Conservation (phyloP, 2,888 invertebrate genomes). For the Amphipoea lucens region DNA sequence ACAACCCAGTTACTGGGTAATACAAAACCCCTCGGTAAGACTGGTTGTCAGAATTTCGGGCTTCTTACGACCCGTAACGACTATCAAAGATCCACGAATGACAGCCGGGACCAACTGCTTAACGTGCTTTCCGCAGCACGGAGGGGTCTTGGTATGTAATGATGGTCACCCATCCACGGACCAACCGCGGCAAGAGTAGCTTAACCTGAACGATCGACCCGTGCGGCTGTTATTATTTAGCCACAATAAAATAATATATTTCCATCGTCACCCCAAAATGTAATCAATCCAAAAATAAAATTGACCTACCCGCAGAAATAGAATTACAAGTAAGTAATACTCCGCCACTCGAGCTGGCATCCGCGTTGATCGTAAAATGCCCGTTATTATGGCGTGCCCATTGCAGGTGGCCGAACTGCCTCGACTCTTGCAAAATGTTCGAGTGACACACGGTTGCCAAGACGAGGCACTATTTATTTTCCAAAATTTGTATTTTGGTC, state of each 20-base stretch:
- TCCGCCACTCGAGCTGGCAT: constrained; percentile 38
- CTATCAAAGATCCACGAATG: too few species aligned
- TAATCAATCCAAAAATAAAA: constrained; percentile 31
- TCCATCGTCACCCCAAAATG: constrained; percentile 1
- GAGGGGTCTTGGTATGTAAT: too few species aligned
- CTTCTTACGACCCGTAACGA: too few species aligned
- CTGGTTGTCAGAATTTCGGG: too few species aligned
- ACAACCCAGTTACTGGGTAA: too few species aligned
- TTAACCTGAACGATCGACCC: too few species aligned
- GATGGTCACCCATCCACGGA: too few species aligned
- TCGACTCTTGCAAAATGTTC: constrained; percentile 31
- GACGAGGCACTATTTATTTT: not conserved
- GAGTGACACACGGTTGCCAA: constrained; percentile 19
- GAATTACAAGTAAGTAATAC: constrained; percentile 43
- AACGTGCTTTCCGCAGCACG: too few species aligned
- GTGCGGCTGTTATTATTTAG: too few species aligned
- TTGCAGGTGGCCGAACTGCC: constrained; percentile 47
- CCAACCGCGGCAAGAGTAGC: too few species aligned
- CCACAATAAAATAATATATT: not conserved
- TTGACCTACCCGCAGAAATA: constrained; percentile 38
- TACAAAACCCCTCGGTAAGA: too few species aligned
- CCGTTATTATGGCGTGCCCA: constrained; percentile 47
- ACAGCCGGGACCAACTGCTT: too few species aligned
- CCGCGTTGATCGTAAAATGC: constrained; percentile 48
- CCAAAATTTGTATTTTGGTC: not conserved